phyloP scores from a whole-genome alignment of 2,113 vertebrate genomes.

The Romanogobio albipinnatus region DNA sequence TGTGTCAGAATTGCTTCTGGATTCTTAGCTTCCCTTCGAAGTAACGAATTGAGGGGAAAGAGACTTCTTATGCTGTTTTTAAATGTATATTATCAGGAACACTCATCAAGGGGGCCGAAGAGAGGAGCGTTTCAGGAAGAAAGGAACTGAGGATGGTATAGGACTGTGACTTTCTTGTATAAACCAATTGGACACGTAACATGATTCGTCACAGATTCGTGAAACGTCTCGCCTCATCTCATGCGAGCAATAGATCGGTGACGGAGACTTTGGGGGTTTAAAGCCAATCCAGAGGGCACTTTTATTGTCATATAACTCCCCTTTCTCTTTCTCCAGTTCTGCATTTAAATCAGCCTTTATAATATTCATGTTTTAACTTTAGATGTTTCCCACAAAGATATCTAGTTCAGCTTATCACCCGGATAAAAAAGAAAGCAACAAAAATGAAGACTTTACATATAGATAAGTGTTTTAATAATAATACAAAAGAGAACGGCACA shows the following conservation, averaged over 20 bases:
- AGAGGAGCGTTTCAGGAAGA: slow-evolving; percentile 6
- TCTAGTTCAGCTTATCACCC: slow-evolving; percentile 51
- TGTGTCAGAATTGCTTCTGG: slow-evolving; percentile 34
- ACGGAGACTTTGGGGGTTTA: slow-evolving; percentile 61
- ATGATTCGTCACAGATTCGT: slow-evolving; percentile 1
- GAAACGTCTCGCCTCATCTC: background rate
- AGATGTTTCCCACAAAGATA: slow-evolving; percentile 54
- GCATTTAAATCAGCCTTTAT: slow-evolving; percentile 58
- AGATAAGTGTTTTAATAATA: slow-evolving; percentile 55
- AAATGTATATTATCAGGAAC: slow-evolving; percentile 50
- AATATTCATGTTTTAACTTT: slow-evolving; percentile 62
- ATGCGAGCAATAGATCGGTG: slow-evolving; percentile 20
- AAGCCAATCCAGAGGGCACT: slow-evolving; percentile 69
- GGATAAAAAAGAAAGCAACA: slow-evolving; percentile 36
- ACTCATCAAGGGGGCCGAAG: slow-evolving; percentile 10
- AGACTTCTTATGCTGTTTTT: slow-evolving; percentile 49
- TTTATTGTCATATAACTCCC: slow-evolving; percentile 48
- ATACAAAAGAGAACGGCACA: slow-evolving; percentile 35
- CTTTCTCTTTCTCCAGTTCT: slow-evolving; percentile 56
- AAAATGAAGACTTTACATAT: slow-evolving; percentile 51
- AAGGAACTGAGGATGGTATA: slow-evolving; percentile 20
- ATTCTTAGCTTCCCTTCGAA: slow-evolving; percentile 35
- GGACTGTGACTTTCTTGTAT: background rate
- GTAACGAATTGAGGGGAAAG: slow-evolving; percentile 12
- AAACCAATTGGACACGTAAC: slow-evolving; percentile 37